Conservation (phyloP, 2,797 vertebrate species). For the Gambelia wislizenii region DNA sequence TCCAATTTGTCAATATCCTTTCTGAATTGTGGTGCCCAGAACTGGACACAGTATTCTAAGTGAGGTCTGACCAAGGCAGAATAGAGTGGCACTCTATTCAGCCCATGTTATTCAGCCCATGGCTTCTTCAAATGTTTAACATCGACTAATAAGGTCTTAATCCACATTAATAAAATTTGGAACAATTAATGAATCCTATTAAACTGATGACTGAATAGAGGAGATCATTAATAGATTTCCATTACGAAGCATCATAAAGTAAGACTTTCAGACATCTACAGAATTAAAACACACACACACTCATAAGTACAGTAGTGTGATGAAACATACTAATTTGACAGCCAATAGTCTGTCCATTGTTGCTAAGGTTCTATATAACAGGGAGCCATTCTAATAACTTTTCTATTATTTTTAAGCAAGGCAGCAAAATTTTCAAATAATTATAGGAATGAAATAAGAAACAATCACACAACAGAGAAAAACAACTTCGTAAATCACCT, state of each 20-base stretch:
- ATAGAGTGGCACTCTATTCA: no score
- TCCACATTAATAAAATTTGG: conserved; percentile 1
- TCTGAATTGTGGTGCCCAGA: no score
- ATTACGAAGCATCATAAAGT: conserved; percentile 26
- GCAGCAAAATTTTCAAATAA: conserved; percentile 35
- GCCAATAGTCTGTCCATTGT: conserved; percentile 20
- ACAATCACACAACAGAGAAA: neutral
- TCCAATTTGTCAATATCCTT: no score
- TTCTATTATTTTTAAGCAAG: conserved; percentile 37
- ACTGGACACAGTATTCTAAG: no score
- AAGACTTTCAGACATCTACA: conserved; percentile 19
- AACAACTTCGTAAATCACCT: neutral
- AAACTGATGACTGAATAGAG: conserved; percentile 33
- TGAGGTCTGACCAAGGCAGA: no score
- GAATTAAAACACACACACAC: conserved; percentile 38
- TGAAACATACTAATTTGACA: conserved; percentile 45
- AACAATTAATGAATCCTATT: conserved; percentile 49
- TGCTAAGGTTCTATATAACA: neutral
- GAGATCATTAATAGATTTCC: conserved; percentile 33
- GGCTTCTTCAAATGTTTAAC: conserved; percentile 24
- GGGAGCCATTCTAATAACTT: conserved; percentile 13
- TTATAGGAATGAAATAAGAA: neutral
- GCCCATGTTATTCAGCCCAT: conserved; percentile 7
- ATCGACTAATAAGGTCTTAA: conserved; percentile 30
- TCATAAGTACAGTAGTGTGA: conserved; percentile 45